These are phyloP conservation scores for Ennomos fuscantarius DNA, from an alignment of 2,888 invertebrate species.

Conservation along the genomic window DNA sequence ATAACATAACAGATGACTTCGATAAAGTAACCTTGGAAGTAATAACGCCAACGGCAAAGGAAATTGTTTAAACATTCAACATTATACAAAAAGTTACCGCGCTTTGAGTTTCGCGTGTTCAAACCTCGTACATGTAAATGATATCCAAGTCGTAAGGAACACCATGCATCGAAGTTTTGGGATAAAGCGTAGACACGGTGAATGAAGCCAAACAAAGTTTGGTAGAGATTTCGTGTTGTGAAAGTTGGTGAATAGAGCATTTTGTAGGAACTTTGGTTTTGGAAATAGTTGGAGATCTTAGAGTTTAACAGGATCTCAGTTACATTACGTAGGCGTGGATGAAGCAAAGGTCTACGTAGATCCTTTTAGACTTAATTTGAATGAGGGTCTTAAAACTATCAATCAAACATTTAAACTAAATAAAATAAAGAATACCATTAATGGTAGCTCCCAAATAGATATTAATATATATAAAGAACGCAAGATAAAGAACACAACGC, in stretches of 20 bases:
- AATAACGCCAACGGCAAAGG: neutral
- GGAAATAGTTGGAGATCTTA: neutral
- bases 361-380: too few species aligned
- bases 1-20: too few species aligned
- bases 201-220: slow-evolving; percentile 28
- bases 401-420: too few species aligned
- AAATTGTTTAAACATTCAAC: slow-evolving; percentile 11
- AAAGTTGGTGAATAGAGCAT: slow-evolving; percentile 2
- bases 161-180: slow-evolving; percentile 19
- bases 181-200: slow-evolving; percentile 24
- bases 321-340: too few species aligned
- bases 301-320: too few species aligned
- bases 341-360: too few species aligned
- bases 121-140: slow-evolving; percentile 30
- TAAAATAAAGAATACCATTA: too few species aligned
- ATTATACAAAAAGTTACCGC: slow-evolving; percentile 15
- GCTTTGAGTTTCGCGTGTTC: slow-evolving; percentile 10
- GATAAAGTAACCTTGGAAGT: too few species aligned
- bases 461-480: too few species aligned
- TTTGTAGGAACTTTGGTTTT: slow-evolving; percentile 2
- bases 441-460: too few species aligned
- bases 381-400: too few species aligned
- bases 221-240: slow-evolving; percentile 11
- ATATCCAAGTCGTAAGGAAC: slow-evolving; percentile 20
- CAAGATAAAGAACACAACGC: too few species aligned